A percentile compares a stretch with the other conserved stretches of the same genome.
Conservation (phyloP, 1,140 invertebrate genomes). For the Latrodectus geometricus region DNA sequence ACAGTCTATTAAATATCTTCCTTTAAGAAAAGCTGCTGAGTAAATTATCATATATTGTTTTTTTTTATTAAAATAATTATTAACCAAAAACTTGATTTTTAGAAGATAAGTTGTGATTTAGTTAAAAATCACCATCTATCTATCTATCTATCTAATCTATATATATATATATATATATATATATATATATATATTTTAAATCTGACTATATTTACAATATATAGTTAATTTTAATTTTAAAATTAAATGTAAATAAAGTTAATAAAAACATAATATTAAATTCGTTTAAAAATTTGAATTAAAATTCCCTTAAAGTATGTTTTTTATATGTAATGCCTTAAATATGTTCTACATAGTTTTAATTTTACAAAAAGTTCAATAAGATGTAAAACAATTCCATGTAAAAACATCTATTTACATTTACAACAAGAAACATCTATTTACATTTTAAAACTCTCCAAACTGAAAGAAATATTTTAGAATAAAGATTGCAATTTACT, state of each 20-base stretch:
- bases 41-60: neutral
- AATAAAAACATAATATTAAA: neutral
- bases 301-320: neutral
- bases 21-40: neutral
- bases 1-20: neutral
- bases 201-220: neutral
- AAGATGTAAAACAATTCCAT: no score
- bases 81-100: neutral
- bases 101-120: neutral
- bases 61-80: no score
- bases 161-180: no score
- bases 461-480: neutral
- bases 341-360: no score
- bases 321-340: no score
- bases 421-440: no score
- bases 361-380: no score
- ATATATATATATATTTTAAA: no score
- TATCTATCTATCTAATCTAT: no score
- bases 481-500: conserved; percentile 68
- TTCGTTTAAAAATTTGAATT: neutral
- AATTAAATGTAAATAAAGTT: no score
- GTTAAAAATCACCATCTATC: no score
- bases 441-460: neutral
- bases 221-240: neutral
- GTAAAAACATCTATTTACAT: no score